These are phyloP conservation scores for Lasioglossum calceatum DNA, from an alignment of 2,888 invertebrate genomes.

Conservation along the genomic window DNA sequence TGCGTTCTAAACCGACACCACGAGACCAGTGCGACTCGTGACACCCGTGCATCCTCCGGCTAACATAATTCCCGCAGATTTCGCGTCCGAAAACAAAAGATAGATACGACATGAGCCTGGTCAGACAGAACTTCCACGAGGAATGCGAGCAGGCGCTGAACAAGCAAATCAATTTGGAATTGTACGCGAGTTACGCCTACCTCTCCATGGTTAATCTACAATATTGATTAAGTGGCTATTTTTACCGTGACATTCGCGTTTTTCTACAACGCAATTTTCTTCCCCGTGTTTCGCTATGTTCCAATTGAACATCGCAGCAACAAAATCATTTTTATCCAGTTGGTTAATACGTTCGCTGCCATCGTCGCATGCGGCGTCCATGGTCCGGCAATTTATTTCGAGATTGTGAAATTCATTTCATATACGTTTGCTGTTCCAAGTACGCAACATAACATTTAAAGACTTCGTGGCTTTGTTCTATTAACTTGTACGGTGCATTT, in stretches of 20 bases:
- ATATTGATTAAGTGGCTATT: conserved; percentile 47
- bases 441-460: neutral
- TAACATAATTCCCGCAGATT: neutral
- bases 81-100: neutral
- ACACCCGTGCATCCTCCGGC: neutral
- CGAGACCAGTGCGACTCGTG: conserved; percentile 22
- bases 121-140: conserved; percentile 88
- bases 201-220: conserved; percentile 88
- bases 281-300: neutral
- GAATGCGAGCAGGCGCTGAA: conserved; percentile 89
- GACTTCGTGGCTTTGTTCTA: neutral
- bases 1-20: neutral
- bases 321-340: neutral
- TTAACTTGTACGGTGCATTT: neutral
- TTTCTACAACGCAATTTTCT: neutral
- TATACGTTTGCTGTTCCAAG: neutral
- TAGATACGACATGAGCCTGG: conserved; percentile 81
- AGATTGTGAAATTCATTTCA: neutral
- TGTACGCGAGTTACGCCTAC: conserved; percentile 90
- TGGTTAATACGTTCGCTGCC: neutral
- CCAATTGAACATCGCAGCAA: neutral
- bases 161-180: conserved; percentile 90
- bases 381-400: neutral
- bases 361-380: neutral
- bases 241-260: neutral